Conservation (phyloP, 2,888 invertebrate genomes). For the Metalampra italica region DNA sequence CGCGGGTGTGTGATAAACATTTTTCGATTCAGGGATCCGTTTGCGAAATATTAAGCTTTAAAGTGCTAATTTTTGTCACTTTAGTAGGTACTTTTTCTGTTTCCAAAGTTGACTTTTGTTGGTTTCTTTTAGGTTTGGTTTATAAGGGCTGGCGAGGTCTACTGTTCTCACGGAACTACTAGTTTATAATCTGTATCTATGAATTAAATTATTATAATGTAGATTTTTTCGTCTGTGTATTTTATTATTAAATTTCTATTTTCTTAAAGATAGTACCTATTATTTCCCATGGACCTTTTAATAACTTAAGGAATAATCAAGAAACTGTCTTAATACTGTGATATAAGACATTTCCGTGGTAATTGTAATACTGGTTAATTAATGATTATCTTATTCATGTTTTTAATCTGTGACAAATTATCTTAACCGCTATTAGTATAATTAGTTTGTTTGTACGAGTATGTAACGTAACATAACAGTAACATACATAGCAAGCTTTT, state of each 20-base stretch:
- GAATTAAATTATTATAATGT: slow-evolving; percentile 3
- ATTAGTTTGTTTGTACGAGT: neutral
- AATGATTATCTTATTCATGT: neutral
- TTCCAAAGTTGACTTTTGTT: too few relatives aligned
- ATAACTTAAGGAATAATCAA: slow-evolving; percentile 1
- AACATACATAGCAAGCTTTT: too few relatives aligned
- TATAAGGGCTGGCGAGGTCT: too few relatives aligned
- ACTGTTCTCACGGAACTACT: too few relatives aligned
- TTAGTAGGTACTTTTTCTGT: too few relatives aligned
- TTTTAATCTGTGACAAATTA: slow-evolving; percentile 2
- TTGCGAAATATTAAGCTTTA: too few relatives aligned
- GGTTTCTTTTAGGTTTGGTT: too few relatives aligned
- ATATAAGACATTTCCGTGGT: neutral
- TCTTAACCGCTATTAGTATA: neutral
- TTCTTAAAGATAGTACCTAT: neutral
- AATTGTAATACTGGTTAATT: neutral
- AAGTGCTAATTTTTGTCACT: too few relatives aligned
- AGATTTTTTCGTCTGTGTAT: neutral
- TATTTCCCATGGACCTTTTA: neutral
- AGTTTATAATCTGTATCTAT: neutral
- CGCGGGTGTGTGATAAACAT: too few relatives aligned
- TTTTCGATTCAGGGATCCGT: too few relatives aligned
- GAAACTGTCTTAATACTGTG: slow-evolving; percentile 3
- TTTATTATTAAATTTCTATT: neutral
- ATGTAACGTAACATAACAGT: neutral